Conservation (phyloP, 2,888 invertebrate genomes). For the Halocaridina rubra region DNA sequence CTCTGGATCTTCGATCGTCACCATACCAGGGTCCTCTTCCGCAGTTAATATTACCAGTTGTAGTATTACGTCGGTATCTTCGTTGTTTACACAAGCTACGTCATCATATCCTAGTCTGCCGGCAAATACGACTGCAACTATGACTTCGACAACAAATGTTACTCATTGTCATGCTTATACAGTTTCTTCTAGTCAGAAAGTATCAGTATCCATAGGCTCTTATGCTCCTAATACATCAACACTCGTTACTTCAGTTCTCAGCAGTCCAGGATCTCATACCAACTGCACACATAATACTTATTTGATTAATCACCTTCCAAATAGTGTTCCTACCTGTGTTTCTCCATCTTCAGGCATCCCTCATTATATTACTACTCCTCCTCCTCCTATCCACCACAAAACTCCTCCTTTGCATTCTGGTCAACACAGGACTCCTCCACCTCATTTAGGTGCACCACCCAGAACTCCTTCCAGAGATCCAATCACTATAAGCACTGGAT, state of each 20-base stretch:
- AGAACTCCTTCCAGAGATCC: conserved; percentile 47
- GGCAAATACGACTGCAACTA: conserved; percentile 10
- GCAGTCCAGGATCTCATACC: conserved; percentile 20
- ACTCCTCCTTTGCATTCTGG: conserved; percentile 33
- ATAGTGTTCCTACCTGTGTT: conserved; percentile 2
- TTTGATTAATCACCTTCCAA: background rate
- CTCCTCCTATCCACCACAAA: conserved; percentile 33
- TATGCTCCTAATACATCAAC: conserved; percentile 23
- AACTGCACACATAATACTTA: background rate
- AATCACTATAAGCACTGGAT: conserved; percentile 26
- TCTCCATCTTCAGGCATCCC: background rate
- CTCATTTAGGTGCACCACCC: conserved; percentile 38
- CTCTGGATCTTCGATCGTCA: background rate
- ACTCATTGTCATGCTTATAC: conserved; percentile 44
- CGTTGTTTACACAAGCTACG: background rate
- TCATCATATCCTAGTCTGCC: background rate
- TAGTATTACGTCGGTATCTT: background rate
- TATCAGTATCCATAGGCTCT: background rate
- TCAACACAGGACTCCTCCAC: conserved; percentile 45
- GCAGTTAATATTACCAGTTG: background rate
- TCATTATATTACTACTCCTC: conserved; percentile 41
- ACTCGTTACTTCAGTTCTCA: conserved; percentile 17
- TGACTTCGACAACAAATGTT: conserved; percentile 17
- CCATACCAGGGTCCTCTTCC: background rate
- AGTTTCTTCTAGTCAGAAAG: conserved; percentile 31